phyloP scores from a whole-genome alignment of 2,888 invertebrate genomes.

The Drosophila mayaguana region DNA sequence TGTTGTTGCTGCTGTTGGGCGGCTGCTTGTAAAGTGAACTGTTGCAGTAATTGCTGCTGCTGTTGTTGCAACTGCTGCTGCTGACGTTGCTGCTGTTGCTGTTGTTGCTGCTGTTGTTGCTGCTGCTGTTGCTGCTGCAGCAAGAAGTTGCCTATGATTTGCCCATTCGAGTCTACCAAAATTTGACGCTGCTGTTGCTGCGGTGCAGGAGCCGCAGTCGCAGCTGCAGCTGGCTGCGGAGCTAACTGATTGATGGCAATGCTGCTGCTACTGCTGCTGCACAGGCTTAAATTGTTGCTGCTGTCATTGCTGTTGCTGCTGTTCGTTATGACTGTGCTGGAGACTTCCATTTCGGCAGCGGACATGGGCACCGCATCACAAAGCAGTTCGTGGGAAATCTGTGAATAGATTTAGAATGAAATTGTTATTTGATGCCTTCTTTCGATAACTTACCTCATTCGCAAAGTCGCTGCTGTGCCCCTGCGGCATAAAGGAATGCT shows the following conservation, averaged over 20 bases:
- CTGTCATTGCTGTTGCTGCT: slow-evolving; percentile 84
- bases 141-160: slow-evolving; percentile 83
- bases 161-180: slow-evolving; percentile 83
- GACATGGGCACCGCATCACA: slow-evolving; percentile 87
- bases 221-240: slow-evolving; percentile 48
- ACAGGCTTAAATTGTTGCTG: slow-evolving; percentile 81
- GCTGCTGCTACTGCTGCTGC: slow-evolving; percentile 72
- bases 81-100: slow-evolving; percentile 61
- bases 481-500: slow-evolving; percentile 68
- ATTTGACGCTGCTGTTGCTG: slow-evolving; percentile 83
- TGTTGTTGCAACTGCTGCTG: slow-evolving; percentile 67
- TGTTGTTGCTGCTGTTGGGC: slow-evolving; percentile 58
- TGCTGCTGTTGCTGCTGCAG: slow-evolving; percentile 74
- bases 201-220: slow-evolving; percentile 44
- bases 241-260: slow-evolving; percentile 56
- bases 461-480: slow-evolving; percentile 60
- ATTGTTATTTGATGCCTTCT: not conserved
- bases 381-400: slow-evolving; percentile 86
- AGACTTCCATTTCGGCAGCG: slow-evolving; percentile 87
- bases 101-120: slow-evolving; percentile 70
- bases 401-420: not conserved
- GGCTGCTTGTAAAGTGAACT: slow-evolving; percentile 64
- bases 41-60: slow-evolving; percentile 52
- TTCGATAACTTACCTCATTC: slow-evolving; percentile 63
- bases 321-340: slow-evolving; percentile 86